Percentiles rank a stretch among this genome's conserved stretches.
phyloP scores from a whole-genome alignment of 2,113 vertebrate species.

The Oceanites oceanicus region DNA sequence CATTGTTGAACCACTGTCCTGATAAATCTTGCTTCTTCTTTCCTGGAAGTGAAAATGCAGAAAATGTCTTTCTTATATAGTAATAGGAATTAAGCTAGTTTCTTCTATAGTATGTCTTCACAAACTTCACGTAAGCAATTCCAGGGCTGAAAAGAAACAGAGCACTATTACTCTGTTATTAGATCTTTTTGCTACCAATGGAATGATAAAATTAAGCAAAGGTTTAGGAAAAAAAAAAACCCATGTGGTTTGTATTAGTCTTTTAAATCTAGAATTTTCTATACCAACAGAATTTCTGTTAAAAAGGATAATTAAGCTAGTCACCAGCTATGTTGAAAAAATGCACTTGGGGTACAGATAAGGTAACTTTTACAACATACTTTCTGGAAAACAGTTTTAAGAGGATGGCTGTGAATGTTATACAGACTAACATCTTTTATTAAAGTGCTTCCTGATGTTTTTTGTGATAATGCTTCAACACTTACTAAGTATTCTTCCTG shows the following conservation, averaged over 20 bases:
- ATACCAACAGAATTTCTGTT: neutral
- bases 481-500: neutral
- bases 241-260: neutral
- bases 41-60: neutral
- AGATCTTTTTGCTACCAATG: neutral
- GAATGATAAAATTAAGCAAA: neutral
- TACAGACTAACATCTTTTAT: neutral
- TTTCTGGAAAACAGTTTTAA: neutral
- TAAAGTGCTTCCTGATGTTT: neutral
- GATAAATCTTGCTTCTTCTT: neutral
- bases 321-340: neutral
- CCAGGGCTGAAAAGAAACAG: neutral
- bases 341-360: neutral
- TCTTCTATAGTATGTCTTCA: neutral
- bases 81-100: neutral
- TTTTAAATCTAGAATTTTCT: neutral
- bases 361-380: neutral
- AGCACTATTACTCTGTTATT: neutral
- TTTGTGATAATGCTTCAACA: neutral
- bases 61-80: neutral
- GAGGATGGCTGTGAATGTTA: neutral
- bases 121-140: neutral
- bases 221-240: fast-evolving
- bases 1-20: neutral
- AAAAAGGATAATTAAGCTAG: neutral